phyloP scores from a whole-genome alignment of 2,888 invertebrate genomes.

The Netelia fuscicornis region DNA sequence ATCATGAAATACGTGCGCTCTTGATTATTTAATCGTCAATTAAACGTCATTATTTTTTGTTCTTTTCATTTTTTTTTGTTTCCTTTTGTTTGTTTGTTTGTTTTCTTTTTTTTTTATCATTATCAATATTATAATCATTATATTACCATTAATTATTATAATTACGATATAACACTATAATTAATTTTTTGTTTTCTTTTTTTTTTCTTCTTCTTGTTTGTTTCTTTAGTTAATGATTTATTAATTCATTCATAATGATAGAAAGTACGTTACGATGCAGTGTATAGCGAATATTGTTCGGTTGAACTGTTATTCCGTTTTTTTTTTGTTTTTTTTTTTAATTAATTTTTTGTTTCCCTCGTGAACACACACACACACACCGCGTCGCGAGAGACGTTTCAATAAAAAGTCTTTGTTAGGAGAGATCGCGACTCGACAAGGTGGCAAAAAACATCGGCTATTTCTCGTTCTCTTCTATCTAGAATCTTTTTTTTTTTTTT shows the following conservation, averaged over 20 bases:
- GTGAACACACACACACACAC: slow-evolving; percentile 70
- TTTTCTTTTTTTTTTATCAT: slow-evolving; percentile 69
- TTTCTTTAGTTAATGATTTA: slow-evolving; percentile 70
- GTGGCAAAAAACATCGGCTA: slow-evolving; percentile 63
- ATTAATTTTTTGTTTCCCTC: slow-evolving; percentile 16
- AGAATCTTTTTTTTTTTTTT: slow-evolving; percentile 21
- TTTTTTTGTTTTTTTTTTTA: neutral
- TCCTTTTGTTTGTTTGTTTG: slow-evolving; percentile 70
- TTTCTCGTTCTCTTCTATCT: slow-evolving; percentile 35
- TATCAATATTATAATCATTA: slow-evolving; percentile 82
- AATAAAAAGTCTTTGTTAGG: slow-evolving; percentile 33
- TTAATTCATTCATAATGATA: slow-evolving; percentile 79
- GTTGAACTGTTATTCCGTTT: slow-evolving; percentile 70
- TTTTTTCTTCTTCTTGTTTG: slow-evolving; percentile 63
- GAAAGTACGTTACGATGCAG: slow-evolving; percentile 79
- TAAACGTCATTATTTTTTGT: slow-evolving; percentile 77
- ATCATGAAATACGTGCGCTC: slow-evolving; percentile 81
- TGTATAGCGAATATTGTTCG: slow-evolving; percentile 75
- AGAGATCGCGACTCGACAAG: slow-evolving; percentile 59
- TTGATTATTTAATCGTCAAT: slow-evolving; percentile 79
- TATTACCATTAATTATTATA: slow-evolving; percentile 83
- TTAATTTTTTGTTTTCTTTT: slow-evolving; percentile 72
- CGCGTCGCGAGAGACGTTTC: slow-evolving; percentile 72
- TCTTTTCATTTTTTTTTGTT: slow-evolving; percentile 71
- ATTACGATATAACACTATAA: slow-evolving; percentile 83